Base-by-base conservation (phyloP, 2,797 vertebrate genomes). In the Lindbergichthys nudifrons region DNA sequence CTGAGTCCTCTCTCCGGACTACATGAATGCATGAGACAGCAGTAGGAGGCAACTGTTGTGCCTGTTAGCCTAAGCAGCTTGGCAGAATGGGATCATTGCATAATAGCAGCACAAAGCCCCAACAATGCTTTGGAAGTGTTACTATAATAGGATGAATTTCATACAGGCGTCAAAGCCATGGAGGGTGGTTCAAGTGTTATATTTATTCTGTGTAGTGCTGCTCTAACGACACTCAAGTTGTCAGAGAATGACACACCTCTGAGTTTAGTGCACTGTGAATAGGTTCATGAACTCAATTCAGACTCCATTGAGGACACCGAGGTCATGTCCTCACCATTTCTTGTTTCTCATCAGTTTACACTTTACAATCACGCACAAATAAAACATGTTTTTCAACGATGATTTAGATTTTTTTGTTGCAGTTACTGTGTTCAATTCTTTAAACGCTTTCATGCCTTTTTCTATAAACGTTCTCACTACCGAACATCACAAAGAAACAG, bases 61-160 rank as follows among this genome's bases (percentile, higher is more conserved):
- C 70, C 73, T 62, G 66, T 73, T 60, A 54, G 58, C 64, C 56
- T 74, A 74, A 81, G 75, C 77, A 70, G 75, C 84, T 81, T 83
- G 79, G 83, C 83, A 89, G 66, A 83, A 77, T 70, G 65, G 70
- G 73, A 82, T 80, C 69, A 68, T 68, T 59, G 52, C 58, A 32
- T 73, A 70, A 84, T 47, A 59, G 72, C 75, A 62, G 61, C 62
- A 87, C 59, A 57, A 75, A 84, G 74, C 74, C 64, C 78, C 62
- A 32, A 65, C 63, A 68, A 21, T 81, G 70, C 71, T 83, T 79
- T 79, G 74, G 74, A 81, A 84, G 73, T 79, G 67, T 81, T 77
- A 83, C 59, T 84, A 59, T 76, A 74, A 81, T 68, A 60, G 60
- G 77, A 81, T 83, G 80, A 82, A 77, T 88, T 81, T 86, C 56